These are phyloP conservation scores for fruit fly (Drosophila melanogaster) DNA, from an alignment of 1,140 invertebrate species.

Conservation along the genomic window Release_6_plus_ISO1_MT NT_033779.5:819501-820000, in stretches of 20 bases:
- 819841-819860: no score
- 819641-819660: neutral
- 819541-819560: neutral
- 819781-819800: no score
- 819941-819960: conserved; percentile 22
- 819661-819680: conserved; percentile 6
- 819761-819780: neutral
- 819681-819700: neutral
- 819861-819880: no score
- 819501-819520: conserved; percentile 31
- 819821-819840: no score
- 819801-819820: no score
- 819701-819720: conserved; percentile 9
- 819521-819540: conserved; percentile 21
- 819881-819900: no score
- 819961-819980: conserved; percentile 22
- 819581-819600: neutral
- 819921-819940: conserved; percentile 12
- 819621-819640: neutral
- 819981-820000: conserved; percentile 57
- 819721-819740: neutral
- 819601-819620: neutral
- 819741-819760: neutral
- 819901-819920: neutral
- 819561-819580: neutral